A percentile compares a stretch with the other conserved stretches of the same genome.
Evolutionary conservation across 1,140 invertebrate species (phyloP).

Genomic region (Periplaneta americana): DNA sequence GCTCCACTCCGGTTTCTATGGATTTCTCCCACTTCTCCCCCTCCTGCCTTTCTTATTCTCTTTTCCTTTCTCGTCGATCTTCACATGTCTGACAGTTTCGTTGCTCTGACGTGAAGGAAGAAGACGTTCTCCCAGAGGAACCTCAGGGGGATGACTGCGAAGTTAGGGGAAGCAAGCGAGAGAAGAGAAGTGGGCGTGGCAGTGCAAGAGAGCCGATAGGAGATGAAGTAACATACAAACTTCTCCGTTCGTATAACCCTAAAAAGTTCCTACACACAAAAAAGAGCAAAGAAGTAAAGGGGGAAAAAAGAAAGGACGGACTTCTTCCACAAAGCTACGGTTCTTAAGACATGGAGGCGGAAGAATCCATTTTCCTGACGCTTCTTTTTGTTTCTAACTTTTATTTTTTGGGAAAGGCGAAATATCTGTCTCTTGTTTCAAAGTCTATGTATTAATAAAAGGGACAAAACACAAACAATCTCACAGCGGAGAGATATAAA

Average conservation of each 20-base stretch:
- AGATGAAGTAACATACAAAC: not conserved
- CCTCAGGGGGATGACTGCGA: not conserved
- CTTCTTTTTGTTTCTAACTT: not conserved
- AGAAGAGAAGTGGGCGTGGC: not conserved
- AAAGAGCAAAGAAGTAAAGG: not conserved
- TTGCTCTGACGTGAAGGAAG: not conserved
- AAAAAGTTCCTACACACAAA: not conserved
- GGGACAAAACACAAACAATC: not conserved
- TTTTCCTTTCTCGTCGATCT: not conserved
- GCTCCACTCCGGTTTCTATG: not conserved
- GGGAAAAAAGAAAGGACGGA: not conserved
- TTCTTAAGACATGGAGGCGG: not conserved
- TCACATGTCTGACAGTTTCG: not conserved
- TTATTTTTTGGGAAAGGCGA: not conserved
- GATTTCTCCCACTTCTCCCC: not conserved
- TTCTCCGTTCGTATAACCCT: not conserved
- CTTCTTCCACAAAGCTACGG: not conserved
- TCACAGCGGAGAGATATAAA: not conserved
- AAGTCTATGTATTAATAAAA: not conserved
- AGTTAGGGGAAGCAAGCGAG: not conserved
- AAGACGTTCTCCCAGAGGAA: not conserved
- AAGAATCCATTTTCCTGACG: not conserved
- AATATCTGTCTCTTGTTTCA: not conserved
- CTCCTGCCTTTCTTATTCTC: not conserved
- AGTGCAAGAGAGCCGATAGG: not conserved